Evolutionary conservation across 2,113 vertebrate species (phyloP).

Genomic region (Epinephelus fuscoguttatus): DNA sequence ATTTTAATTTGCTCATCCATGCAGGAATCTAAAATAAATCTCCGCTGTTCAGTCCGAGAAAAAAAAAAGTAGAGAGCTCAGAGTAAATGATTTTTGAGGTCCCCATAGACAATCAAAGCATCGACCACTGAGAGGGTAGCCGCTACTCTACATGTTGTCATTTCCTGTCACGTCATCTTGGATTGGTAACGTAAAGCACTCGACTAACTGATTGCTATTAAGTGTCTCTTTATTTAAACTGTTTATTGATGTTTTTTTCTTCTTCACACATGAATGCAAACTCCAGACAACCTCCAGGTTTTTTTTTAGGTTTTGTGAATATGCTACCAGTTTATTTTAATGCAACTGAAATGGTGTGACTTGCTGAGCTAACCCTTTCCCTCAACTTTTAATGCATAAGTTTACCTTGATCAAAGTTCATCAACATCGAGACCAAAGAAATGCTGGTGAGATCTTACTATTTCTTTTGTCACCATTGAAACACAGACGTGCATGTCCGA

Average conservation of each 20-base stretch:
- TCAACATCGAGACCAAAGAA: conserved; percentile 82
- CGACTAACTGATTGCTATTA: neutral
- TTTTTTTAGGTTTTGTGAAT: conserved; percentile 6
- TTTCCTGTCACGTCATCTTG: conserved; percentile 29
- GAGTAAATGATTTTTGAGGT: conserved; percentile 27
- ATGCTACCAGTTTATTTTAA: conserved; percentile 24
- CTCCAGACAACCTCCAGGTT: neutral
- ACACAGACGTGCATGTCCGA: neutral
- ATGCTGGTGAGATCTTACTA: conserved; percentile 48
- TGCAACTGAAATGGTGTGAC: neutral
- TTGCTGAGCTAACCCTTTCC: neutral
- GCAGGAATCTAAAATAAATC: neutral
- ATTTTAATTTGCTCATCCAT: neutral
- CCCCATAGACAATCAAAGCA: conserved; percentile 77
- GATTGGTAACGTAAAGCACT: conserved; percentile 1
- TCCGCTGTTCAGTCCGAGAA: neutral
- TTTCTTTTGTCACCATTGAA: conserved; percentile 42
- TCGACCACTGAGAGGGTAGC: conserved; percentile 27
- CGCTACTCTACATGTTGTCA: conserved; percentile 35
- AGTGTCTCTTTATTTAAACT: conserved; percentile 11
- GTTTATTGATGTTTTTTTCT: neutral
- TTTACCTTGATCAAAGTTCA: conserved; percentile 23
- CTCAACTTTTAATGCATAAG: neutral
- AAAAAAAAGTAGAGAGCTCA: neutral
- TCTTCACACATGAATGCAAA: conserved; percentile 32